Evolutionary conservation across 1,140 invertebrate genomes (phyloP), one percentile per base, ranked within the genome.

Genomic region (Epicauta chinensis): DNA sequence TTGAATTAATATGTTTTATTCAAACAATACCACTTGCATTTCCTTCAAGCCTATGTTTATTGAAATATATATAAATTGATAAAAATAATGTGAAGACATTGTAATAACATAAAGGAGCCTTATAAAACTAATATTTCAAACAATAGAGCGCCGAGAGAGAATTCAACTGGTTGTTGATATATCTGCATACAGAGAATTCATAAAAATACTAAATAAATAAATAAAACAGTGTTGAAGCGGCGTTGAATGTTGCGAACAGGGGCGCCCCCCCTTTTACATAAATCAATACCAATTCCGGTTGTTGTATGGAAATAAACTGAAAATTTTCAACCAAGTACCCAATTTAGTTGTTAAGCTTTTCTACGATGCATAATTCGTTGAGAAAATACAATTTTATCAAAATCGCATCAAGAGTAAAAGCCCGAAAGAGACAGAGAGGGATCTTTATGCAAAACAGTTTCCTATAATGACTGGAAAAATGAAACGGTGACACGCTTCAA

Each of bases 361-460:
- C 60, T 60, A n/a, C n/a, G n/a, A n/a, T n/a, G n/a, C n/a, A n/a
- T n/a, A n/a, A n/a, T n/a, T n/a, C n/a, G n/a, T n/a, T n/a, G n/a
- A n/a, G n/a, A n/a, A n/a, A n/a, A n/a, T n/a, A n/a, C n/a, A n/a
- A n/a, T n/a, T n/a, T n/a, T n/a, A n/a, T n/a, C n/a, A n/a, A n/a
- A n/a, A n/a, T n/a, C n/a, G n/a, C n/a, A n/a, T n/a, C n/a, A n/a
- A n/a, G n/a, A n/a, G n/a, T n/a, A n/a, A n/a, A n/a, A n/a, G n/a
- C n/a, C n/a, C n/a, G n/a, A n/a, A n/a, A n/a, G n/a, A n/a, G n/a
- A n/a, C n/a, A n/a, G n/a, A 23, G 23, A 23, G 23, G 23, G 51
- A 64, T 64, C 62, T 64, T 64, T 64, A 64, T 64, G 62, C 62
- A 62, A 64, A 64, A 55, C 62, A 64, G 62, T 60, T 64, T 64